Conservation (phyloP, 2,888 invertebrate species). For the Meiosimyza platycephala region DNA sequence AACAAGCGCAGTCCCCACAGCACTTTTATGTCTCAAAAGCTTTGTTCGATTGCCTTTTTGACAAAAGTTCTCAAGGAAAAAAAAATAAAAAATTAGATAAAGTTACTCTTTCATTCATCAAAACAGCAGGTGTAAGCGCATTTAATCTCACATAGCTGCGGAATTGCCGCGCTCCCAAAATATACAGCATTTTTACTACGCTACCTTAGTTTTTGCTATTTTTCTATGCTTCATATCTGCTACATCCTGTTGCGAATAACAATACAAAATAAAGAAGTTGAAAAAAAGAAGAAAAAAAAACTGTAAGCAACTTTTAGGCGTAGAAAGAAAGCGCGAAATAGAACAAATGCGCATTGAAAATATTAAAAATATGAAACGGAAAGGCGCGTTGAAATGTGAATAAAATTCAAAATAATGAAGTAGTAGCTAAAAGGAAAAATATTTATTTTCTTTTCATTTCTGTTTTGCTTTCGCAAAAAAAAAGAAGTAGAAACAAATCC, state of each 20-base stretch:
- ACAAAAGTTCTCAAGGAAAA: too few species aligned
- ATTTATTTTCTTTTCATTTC: constrained; percentile 39
- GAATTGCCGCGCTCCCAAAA: constrained; percentile 22
- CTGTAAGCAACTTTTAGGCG: too few species aligned
- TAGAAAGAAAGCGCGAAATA: not conserved
- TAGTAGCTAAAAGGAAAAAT: constrained; percentile 35
- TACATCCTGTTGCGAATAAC: too few species aligned
- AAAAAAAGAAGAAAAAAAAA: too few species aligned
- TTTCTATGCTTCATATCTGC: too few species aligned
- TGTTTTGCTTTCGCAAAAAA: constrained; percentile 48
- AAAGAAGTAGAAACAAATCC: constrained; percentile 14
- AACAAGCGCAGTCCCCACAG: too few species aligned
- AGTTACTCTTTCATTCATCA: constrained; percentile 55
- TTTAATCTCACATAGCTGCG: constrained; percentile 47
- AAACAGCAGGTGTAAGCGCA: constrained; percentile 55
- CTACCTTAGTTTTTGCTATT: too few species aligned
- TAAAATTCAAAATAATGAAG: constrained; percentile 63
- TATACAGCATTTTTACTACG: not conserved
- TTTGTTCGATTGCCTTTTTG: too few species aligned
- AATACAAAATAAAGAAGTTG: too few species aligned
- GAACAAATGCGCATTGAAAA: constrained; percentile 4
- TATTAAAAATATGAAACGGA: constrained; percentile 48
- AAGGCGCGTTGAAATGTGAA: constrained; percentile 60
- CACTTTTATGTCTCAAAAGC: too few species aligned
- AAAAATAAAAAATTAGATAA: not conserved